Evolutionary conservation across 2,888 invertebrate genomes (phyloP).

Genomic region (Oligia latruncula): DNA sequence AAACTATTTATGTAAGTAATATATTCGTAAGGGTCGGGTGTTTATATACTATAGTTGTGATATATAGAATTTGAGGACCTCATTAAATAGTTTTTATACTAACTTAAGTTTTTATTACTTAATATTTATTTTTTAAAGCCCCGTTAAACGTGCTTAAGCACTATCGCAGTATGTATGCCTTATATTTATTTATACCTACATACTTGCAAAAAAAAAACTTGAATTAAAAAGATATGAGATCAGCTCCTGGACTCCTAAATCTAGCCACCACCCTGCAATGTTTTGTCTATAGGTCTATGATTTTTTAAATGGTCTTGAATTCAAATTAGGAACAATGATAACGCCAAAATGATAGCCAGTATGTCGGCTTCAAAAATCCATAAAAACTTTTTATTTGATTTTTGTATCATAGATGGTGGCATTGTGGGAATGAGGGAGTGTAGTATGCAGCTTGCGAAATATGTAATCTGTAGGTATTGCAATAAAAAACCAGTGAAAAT

Average conservation of each 20-base stretch:
- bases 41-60: constrained; percentile 53
- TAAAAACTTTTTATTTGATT: not conserved
- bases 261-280: not conserved
- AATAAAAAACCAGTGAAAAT: constrained; percentile 12
- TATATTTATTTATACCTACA: not conserved
- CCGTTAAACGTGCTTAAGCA: constrained; percentile 30
- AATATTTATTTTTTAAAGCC: constrained; percentile 21
- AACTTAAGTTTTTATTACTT: constrained; percentile 9
- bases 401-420: not conserved
- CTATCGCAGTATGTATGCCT: constrained; percentile 26
- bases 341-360: not conserved
- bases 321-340: not conserved
- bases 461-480: constrained; percentile 24
- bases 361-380: not conserved
- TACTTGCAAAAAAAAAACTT: not conserved
- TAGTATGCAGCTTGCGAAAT: not conserved
- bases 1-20: constrained; percentile 28
- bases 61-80: constrained; percentile 58
- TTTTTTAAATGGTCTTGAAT: not conserved
- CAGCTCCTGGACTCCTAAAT: not conserved
- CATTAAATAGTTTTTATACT: constrained; percentile 56
- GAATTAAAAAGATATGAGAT: not conserved
- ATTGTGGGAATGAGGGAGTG: not conserved
- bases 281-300: not conserved
- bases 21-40: constrained; percentile 28